phyloP scores from a whole-genome alignment of 1,140 invertebrate genomes.

The Sitobion miscanthi region DNA sequence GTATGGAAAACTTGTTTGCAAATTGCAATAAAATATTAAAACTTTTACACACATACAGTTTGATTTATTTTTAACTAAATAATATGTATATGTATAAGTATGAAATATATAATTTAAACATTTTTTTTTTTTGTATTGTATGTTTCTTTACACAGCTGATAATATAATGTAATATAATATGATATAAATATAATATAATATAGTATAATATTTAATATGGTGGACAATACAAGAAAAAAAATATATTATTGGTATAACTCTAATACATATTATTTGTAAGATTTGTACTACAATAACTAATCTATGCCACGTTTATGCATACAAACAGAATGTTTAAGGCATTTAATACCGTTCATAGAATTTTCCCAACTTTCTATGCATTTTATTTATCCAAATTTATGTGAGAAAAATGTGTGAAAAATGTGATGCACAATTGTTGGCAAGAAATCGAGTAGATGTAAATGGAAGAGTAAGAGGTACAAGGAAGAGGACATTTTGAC shows the following conservation, averaged over 20 bases:
- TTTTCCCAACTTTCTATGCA: not conserved
- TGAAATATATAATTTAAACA: too few species aligned
- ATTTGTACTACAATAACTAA: not conserved
- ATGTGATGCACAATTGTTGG: constrained; percentile 8
- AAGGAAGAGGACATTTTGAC: constrained; percentile 5
- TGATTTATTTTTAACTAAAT: too few species aligned
- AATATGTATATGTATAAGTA: too few species aligned
- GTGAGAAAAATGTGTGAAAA: not conserved
- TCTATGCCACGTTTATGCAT: not conserved
- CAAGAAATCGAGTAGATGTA: not conserved
- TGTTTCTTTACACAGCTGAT: too few species aligned
- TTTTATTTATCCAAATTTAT: not conserved
- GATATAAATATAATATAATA: not conserved
- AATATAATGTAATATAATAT: not conserved
- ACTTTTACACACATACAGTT: too few species aligned
- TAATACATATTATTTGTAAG: not conserved
- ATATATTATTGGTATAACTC: not conserved
- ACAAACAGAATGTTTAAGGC: not conserved
- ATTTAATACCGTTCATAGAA: not conserved
- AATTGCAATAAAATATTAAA: too few species aligned
- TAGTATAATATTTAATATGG: not conserved
- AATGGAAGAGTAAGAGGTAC: not conserved
- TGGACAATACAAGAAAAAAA: not conserved
- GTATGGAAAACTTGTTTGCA: not conserved
- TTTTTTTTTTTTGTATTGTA: too few species aligned